Percentiles rank a stretch among this genome's conserved stretches.
These are phyloP conservation scores for Melikaiella ostensackeni DNA, from an alignment of 2,888 invertebrate species.

Conservation along the genomic window DNA sequence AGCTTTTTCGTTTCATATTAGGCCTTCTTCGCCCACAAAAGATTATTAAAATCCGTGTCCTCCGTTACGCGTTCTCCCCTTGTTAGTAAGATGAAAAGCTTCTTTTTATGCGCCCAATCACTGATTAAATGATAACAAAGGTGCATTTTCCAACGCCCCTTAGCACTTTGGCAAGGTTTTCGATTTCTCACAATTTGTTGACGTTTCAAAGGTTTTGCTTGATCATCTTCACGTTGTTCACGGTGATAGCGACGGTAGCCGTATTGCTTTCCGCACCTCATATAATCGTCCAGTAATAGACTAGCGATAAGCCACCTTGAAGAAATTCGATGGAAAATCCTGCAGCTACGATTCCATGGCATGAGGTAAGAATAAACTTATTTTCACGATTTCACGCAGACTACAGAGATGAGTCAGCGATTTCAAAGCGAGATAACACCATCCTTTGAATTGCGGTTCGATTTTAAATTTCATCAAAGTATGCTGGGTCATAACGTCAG, in stretches of 20 bases:
- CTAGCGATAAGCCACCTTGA: constrained; percentile 66
- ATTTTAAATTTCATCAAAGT: not conserved
- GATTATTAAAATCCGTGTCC: no score
- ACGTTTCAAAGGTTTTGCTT: constrained; percentile 88
- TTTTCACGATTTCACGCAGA: constrained; percentile 12
- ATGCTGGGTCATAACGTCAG: not conserved
- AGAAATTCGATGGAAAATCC: constrained; percentile 54
- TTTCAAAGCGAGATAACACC: not conserved
- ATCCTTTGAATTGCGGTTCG: not conserved
- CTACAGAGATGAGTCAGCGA: constrained; percentile 20
- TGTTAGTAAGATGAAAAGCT: not conserved
- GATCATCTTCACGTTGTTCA: constrained; percentile 96
- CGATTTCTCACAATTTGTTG: constrained; percentile 16
- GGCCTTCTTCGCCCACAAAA: no score
- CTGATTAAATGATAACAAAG: not conserved
- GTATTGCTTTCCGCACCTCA: constrained; percentile 95
- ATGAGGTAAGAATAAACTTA: constrained; percentile 55
- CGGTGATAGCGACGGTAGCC: constrained; percentile 94
- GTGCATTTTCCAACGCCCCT: not conserved
- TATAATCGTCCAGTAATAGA: constrained; percentile 92
- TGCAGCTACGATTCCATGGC: constrained; percentile 56
- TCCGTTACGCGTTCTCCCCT: no score
- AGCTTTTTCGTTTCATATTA: no score
- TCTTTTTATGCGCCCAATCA: not conserved
- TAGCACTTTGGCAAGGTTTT: not conserved